These are phyloP conservation scores for Tipula lateralis DNA, from an alignment of 2,888 invertebrate genomes.

Conservation along the genomic window DNA sequence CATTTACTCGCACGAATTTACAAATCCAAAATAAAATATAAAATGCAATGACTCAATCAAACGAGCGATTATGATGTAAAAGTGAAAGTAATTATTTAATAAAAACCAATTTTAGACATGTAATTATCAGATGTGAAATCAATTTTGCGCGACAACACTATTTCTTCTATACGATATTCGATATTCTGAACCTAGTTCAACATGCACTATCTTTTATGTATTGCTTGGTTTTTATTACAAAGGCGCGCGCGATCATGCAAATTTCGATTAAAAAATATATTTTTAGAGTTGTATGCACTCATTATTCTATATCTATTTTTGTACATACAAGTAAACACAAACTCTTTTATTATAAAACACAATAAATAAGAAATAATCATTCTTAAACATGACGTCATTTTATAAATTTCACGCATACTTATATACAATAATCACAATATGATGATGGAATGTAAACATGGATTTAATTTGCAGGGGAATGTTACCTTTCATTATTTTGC, in stretches of 20 bases:
- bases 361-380: background rate
- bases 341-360: background rate
- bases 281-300: background rate
- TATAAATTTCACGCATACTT: background rate
- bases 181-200: background rate
- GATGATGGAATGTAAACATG: background rate
- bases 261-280: background rate
- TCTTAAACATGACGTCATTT: background rate
- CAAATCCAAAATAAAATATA: background rate
- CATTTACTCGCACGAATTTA: background rate
- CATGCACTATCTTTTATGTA: background rate
- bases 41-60: constrained; percentile 4
- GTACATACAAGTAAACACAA: background rate
- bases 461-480: background rate
- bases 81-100: background rate
- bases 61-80: background rate
- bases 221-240: background rate
- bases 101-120: background rate
- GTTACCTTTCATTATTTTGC: background rate
- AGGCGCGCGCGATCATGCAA: background rate
- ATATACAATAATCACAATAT: background rate
- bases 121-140: background rate
- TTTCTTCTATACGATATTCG: background rate
- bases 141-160: background rate
- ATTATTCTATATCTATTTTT: background rate